Percentiles rank a stretch among this genome's conserved stretches.
Evolutionary conservation across 2,888 invertebrate genomes (phyloP).

Genomic region (Tineola bisselliella): DNA sequence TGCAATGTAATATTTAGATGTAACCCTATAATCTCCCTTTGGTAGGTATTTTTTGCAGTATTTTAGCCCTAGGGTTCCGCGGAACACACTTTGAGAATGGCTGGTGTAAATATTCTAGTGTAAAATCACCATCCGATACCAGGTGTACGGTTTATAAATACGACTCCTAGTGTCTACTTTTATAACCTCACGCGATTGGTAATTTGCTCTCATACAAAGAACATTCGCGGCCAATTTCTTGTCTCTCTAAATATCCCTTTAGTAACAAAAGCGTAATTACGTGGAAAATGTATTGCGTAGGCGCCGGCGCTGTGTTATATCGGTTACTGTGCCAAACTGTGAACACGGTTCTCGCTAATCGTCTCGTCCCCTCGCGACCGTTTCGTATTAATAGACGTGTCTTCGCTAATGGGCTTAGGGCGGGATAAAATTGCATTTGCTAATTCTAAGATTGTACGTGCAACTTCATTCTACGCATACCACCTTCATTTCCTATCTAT

Average conservation of each 20-base stretch:
- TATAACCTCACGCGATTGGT: background rate
- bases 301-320: constrained; percentile 7
- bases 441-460: no score
- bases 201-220: background rate
- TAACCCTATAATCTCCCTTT: no score
- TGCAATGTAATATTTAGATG: no score
- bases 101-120: no score
- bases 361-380: background rate
- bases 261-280: constrained; percentile 3
- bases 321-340: constrained; percentile 8
- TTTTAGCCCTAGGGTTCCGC: no score
- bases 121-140: no score
- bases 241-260: background rate
- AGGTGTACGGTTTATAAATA: no score
- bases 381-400: background rate
- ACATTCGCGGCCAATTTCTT: background rate
- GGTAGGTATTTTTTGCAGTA: no score
- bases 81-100: no score
- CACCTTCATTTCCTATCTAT: no score
- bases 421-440: background rate
- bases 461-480: no score
- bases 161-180: no score
- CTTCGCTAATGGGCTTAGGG: background rate
- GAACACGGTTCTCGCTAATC: constrained; percentile 2
- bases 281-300: constrained; percentile 9